phyloP scores from a whole-genome alignment of 2,888 invertebrate genomes.

The Meliscaeva auricollis region DNA sequence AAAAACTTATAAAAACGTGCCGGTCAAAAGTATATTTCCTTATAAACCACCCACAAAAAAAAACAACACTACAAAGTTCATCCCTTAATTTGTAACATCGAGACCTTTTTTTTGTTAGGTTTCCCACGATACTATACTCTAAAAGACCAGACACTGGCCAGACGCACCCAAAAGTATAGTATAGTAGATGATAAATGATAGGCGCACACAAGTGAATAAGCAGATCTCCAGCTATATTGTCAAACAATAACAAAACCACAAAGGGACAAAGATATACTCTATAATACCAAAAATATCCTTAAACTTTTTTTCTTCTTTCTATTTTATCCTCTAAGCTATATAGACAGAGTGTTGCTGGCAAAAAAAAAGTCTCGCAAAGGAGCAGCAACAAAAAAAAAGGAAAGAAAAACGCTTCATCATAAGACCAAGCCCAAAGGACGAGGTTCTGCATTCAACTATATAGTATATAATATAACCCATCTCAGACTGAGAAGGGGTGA shows the following conservation, averaged over 20 bases:
- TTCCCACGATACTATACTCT: slow-evolving; percentile 14
- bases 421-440: slow-evolving; percentile 68
- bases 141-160: slow-evolving; percentile 59
- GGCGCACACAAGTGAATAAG: slow-evolving; percentile 59
- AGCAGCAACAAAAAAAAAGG: slow-evolving; percentile 1
- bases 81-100: slow-evolving; percentile 60
- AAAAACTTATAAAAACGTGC: slow-evolving; percentile 35
- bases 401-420: slow-evolving; percentile 57
- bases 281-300: slow-evolving; percentile 60
- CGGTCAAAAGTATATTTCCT: slow-evolving; percentile 46
- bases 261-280: slow-evolving; percentile 45
- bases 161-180: slow-evolving; percentile 46
- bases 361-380: not conserved
- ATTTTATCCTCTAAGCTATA: slow-evolving; percentile 31
- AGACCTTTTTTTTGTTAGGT: slow-evolving; percentile 28
- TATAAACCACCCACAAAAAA: slow-evolving; percentile 6
- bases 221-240: slow-evolving; percentile 45
- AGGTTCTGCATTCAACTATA: slow-evolving; percentile 46
- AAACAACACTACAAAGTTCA: slow-evolving; percentile 40
- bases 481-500: slow-evolving; percentile 44
- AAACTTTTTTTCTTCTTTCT: slow-evolving; percentile 38
- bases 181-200: slow-evolving; percentile 69
- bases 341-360: slow-evolving; percentile 25
- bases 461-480: slow-evolving; percentile 1
- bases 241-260: slow-evolving; percentile 70